These are phyloP conservation scores for Wiebesia pumilae DNA, from an alignment of 1,140 invertebrate species.

Conservation along the genomic window DNA sequence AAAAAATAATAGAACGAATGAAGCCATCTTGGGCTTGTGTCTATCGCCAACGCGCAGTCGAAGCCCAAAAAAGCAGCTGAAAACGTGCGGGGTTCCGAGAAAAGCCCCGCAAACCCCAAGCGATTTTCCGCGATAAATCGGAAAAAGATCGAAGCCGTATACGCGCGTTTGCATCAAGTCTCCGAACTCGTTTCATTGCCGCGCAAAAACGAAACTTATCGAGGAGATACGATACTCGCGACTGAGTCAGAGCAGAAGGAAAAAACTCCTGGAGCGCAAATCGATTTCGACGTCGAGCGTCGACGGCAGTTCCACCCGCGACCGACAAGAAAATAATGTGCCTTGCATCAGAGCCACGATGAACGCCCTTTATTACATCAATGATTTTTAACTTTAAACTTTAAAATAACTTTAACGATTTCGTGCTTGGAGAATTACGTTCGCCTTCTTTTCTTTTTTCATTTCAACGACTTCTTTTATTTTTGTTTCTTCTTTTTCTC, in stretches of 20 bases:
- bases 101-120: too few relatives aligned
- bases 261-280: neutral
- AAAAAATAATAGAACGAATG: neutral
- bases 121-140: neutral
- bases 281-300: neutral
- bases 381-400: neutral
- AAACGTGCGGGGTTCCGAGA: too few relatives aligned
- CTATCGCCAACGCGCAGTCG: too few relatives aligned
- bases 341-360: neutral
- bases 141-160: too few relatives aligned
- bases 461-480: too few relatives aligned
- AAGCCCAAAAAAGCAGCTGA: too few relatives aligned
- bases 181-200: neutral
- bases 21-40: neutral
- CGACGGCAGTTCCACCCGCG: neutral
- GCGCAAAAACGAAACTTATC: neutral
- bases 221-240: too few relatives aligned
- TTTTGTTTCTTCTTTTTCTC: neutral
- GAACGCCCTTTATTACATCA: neutral
- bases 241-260: neutral
- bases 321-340: neutral
- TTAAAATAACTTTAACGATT: too few relatives aligned
- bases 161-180: neutral
- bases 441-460: too few relatives aligned
- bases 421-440: too few relatives aligned